These are phyloP conservation scores for Meda fulgida DNA, from an alignment of 2,797 vertebrate genomes.

Conservation along the genomic window DNA sequence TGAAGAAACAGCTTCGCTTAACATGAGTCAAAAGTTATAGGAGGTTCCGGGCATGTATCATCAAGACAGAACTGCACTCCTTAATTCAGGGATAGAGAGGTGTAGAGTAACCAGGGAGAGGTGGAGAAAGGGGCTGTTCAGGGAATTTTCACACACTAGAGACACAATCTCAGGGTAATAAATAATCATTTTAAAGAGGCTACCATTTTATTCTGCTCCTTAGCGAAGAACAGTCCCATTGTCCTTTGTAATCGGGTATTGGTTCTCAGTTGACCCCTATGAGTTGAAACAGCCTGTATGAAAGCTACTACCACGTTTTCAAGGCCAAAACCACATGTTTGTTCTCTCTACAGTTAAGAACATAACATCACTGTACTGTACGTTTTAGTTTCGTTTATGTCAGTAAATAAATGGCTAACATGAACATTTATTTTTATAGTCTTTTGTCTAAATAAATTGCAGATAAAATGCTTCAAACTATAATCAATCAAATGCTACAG, in stretches of 20 bases:
- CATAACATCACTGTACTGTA: background rate
- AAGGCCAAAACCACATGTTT: constrained; percentile 5
- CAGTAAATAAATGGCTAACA: background rate
- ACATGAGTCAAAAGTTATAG: constrained; percentile 37
- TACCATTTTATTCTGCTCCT: background rate
- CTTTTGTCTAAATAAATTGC: background rate
- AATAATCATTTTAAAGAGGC: constrained; percentile 36
- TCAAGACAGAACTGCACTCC: constrained; percentile 44
- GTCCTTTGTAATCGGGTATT: background rate
- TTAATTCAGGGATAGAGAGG: constrained; percentile 28
- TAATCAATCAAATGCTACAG: background rate
- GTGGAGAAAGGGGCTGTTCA: constrained; percentile 48
- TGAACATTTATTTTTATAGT: background rate
- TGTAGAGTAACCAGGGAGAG: constrained; percentile 44
- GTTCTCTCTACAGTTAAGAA: background rate
- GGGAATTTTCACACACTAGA: constrained; percentile 38
- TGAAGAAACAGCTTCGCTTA: background rate
- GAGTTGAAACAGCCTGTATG: background rate
- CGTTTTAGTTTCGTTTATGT: no score
- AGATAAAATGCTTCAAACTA: background rate
- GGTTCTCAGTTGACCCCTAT: constrained; percentile 14
- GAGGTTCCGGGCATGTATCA: constrained; percentile 50
- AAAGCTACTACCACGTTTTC: background rate
- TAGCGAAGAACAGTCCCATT: background rate
- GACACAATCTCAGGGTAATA: constrained; percentile 31